Base-by-base conservation (phyloP, 2,113 vertebrate genomes). In the Pelobates fuscus region DNA sequence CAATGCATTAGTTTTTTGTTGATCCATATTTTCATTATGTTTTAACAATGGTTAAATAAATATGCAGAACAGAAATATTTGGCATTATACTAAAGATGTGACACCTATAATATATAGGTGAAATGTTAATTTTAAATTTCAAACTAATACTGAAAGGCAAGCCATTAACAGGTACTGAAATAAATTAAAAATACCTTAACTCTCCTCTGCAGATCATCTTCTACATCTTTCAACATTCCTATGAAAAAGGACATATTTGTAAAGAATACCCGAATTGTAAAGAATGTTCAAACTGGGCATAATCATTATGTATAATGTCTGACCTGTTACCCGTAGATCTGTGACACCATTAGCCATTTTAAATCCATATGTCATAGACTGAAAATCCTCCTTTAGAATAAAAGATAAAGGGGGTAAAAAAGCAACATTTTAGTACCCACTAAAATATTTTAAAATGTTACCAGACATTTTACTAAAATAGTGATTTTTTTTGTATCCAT, bases 221-320 rank as follows among this genome's bases (percentile, higher is more conserved):
- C 97, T 64, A 98, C 97, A 81, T 98, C 97, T 88, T 98, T 99
- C 8, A 99, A 88, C 97, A 99, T 99, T 77, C 97, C 97, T 99
- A 43, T 8, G 80, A 80, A 78, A 83, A 1, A 49, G 17, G 44
- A 4, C 44, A 17, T 41, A 41, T 49, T 49, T 49, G 15, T 49
- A 17, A 37, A 37, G 21, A 21, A 62, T 63, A 14, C n/a, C 2
- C 60, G 46, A 2, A 76, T 21, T 14, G 64, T 0, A 1, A 46
- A 61, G n/a, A n/a, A n/a, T n/a, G n/a, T n/a, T n/a, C 58, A 77
- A 69, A 79, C 84, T 18, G 18, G 3, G 25, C 14, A n/a, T 30
- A 29, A 3, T 3, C n/a, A n/a, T 2, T 8, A 20, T 25, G 18
- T 23, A 43, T 2, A 60, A 24, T 5, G 77, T n/a, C 44, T 67